A percentile compares a stretch with the other conserved stretches of the same genome.
Conservation (phyloP, 2,797 vertebrate species). For the Selene dorsalis region DNA sequence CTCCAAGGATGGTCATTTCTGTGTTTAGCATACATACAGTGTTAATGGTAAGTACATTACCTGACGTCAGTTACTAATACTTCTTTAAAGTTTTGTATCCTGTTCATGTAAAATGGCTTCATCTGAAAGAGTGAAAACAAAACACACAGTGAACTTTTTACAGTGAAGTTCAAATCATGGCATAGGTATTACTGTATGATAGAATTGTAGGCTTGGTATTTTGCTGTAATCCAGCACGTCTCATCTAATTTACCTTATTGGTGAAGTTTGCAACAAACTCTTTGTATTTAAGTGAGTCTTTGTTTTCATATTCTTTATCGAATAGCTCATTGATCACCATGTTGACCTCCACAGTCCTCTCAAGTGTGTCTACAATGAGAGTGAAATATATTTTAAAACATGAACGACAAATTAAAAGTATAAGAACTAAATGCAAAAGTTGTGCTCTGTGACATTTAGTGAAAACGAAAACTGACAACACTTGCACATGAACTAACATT, state of each 20-base stretch:
- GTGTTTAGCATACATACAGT: not conserved
- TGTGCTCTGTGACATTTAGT: not conserved
- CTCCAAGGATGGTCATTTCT: not conserved
- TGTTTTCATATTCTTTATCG: not conserved
- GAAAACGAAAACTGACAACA: not conserved
- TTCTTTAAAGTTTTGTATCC: not conserved
- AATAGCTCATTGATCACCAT: constrained; percentile 19
- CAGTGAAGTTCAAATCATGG: not conserved
- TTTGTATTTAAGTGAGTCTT: constrained; percentile 17
- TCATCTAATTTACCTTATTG: not conserved
- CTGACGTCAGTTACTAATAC: constrained; percentile 44
- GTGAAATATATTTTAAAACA: not conserved
- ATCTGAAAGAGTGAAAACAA: constrained; percentile 52
- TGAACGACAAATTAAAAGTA: too few relatives aligned
- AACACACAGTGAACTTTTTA: not conserved
- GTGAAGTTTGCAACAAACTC: constrained; percentile 34
- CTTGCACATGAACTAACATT: not conserved
- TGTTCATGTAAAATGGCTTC: not conserved
- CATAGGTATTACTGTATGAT: not conserved
- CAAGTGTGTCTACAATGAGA: constrained; percentile 5
- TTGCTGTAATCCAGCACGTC: not conserved
- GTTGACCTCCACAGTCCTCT: constrained; percentile 9
- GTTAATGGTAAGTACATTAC: constrained; percentile 24
- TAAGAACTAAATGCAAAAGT: not conserved
- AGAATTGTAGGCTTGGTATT: not conserved